phyloP scores from a whole-genome alignment of 2,888 invertebrate genomes.

The Unio delphinus region DNA sequence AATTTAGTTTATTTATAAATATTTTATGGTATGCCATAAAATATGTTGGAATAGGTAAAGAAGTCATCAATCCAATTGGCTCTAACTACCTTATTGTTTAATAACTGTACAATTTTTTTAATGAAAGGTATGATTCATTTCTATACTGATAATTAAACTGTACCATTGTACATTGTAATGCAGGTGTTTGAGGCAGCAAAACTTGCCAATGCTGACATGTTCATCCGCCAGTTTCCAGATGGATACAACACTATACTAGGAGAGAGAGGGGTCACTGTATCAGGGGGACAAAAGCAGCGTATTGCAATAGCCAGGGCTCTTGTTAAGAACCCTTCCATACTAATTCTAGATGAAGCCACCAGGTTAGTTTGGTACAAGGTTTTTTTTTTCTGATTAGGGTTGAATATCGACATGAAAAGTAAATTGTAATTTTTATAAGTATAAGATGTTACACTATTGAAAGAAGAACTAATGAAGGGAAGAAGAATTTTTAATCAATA shows the following conservation, averaged over 20 bases:
- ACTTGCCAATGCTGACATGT: slow-evolving; percentile 93
- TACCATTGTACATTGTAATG: not conserved
- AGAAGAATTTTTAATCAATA: too few species aligned
- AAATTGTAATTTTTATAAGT: too few species aligned
- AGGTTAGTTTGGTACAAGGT: slow-evolving; percentile 75
- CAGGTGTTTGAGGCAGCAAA: slow-evolving; percentile 85
- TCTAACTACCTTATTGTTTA: too few species aligned
- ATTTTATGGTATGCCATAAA: too few species aligned
- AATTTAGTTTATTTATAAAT: too few species aligned
- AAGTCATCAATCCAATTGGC: too few species aligned
- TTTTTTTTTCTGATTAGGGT: not conserved
- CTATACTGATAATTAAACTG: not conserved
- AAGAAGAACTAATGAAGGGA: too few species aligned
- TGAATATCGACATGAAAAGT: not conserved
- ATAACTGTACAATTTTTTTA: too few species aligned
- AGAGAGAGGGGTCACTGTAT: slow-evolving; percentile 91
- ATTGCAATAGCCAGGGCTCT: slow-evolving; percentile 95
- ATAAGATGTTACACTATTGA: too few species aligned
- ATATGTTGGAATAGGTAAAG: too few species aligned
- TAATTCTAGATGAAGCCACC: slow-evolving; percentile 90
- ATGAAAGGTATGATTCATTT: not conserved
- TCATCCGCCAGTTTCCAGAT: slow-evolving; percentile 85
- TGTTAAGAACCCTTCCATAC: slow-evolving; percentile 87
- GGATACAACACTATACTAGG: slow-evolving; percentile 88
- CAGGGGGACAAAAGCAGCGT: slow-evolving; percentile 95